phyloP scores from a whole-genome alignment of 2,113 vertebrate species.

The Physeter macrocephalus region DNA sequence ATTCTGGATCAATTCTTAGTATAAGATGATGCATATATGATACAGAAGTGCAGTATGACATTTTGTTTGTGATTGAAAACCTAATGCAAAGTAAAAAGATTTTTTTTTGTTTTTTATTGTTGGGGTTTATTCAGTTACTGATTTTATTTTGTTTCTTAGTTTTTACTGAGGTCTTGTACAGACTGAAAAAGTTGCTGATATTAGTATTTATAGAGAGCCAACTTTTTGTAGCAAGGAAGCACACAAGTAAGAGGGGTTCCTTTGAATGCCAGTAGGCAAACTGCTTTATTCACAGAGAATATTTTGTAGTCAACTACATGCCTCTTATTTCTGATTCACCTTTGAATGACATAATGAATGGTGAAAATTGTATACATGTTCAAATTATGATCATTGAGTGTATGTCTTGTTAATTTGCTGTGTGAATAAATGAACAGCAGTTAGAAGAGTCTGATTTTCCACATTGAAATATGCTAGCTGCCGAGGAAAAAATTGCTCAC shows the following conservation, averaged over 20 bases:
- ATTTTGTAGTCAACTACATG: too few species aligned
- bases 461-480: too few species aligned
- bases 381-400: too few species aligned
- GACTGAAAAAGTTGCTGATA: neutral
- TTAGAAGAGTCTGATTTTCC: too few species aligned
- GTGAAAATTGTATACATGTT: too few species aligned
- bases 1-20: neutral
- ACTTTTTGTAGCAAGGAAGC: neutral
- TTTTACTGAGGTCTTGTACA: neutral
- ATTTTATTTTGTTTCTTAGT: neutral
- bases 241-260: neutral
- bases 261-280: too few species aligned
- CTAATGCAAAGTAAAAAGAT: neutral
- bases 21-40: neutral
- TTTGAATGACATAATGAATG: too few species aligned
- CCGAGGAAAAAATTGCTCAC: too few species aligned
- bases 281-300: too few species aligned
- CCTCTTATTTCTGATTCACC: too few species aligned
- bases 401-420: too few species aligned
- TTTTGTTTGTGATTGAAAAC: neutral
- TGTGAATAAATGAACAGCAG: too few species aligned
- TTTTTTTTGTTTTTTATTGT: neutral
- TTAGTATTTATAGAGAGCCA: neutral
- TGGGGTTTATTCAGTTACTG: neutral
- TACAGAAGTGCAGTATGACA: neutral